Conservation (phyloP, 2,113 vertebrate genomes). For the Lophura nycthemera region DNA sequence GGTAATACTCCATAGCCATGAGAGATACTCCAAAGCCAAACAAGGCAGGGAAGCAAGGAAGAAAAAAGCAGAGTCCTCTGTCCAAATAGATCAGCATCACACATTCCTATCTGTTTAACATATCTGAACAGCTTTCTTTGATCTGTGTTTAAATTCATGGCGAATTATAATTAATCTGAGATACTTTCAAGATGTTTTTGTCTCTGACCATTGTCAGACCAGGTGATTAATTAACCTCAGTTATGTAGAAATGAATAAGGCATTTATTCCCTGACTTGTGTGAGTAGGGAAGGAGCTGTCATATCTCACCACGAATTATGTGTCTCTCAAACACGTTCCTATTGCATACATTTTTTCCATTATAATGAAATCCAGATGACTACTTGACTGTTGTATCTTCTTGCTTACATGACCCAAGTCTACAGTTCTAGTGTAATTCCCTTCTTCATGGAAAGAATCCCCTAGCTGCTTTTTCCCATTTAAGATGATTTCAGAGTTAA, state of each 20-base stretch:
- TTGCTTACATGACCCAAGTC: neutral
- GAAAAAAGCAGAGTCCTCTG: neutral
- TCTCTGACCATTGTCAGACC: neutral
- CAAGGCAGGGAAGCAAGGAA: neutral
- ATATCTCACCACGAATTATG: neutral
- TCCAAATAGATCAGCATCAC: neutral
- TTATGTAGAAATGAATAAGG: neutral
- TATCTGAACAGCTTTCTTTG: neutral
- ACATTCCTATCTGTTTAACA: neutral
- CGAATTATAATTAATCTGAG: neutral
- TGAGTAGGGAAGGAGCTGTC: neutral
- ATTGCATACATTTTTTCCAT: neutral
- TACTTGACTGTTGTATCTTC: neutral
- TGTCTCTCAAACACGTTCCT: neutral
- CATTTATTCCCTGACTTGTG: conserved; percentile 4
- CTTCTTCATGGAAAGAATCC: neutral
- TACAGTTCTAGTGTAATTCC: neutral
- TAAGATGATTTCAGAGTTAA: neutral
- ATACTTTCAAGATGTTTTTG: neutral
- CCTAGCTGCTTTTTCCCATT: neutral
- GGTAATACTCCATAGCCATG: neutral
- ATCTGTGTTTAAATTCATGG: neutral
- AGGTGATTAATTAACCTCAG: conserved; percentile 4
- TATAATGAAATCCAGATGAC: neutral
- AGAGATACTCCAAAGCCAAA: neutral